Evolutionary conservation across 2,113 vertebrate species (phyloP).

Genomic region (Xenus cinereus): DNA sequence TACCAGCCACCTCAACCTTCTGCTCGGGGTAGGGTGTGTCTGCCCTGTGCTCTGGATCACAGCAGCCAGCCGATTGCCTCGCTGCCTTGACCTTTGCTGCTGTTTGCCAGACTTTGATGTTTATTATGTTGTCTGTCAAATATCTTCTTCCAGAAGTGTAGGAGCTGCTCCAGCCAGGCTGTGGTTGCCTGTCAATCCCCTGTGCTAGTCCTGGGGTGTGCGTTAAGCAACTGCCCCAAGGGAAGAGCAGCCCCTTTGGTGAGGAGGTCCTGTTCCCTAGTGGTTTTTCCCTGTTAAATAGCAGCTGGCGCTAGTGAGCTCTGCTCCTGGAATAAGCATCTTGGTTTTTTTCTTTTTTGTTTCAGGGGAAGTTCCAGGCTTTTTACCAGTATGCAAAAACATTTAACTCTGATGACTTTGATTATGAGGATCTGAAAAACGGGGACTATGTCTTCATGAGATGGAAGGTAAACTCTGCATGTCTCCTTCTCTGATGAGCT

Average conservation of each 20-base stretch:
- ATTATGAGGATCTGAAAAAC: conserved; percentile 91
- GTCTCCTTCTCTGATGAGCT: background rate
- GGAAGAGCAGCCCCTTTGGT: background rate
- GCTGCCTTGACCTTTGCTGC: background rate
- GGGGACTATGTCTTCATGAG: conserved; percentile 99
- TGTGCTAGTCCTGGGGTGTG: background rate
- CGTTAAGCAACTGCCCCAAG: background rate
- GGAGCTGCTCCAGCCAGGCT: background rate
- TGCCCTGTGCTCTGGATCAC: background rate
- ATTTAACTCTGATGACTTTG: conserved; percentile 97
- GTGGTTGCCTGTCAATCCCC: background rate
- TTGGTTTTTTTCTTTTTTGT: background rate
- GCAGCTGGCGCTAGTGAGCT: background rate
- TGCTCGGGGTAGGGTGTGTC: background rate
- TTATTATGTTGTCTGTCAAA: background rate
- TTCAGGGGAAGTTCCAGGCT: conserved; percentile 95
- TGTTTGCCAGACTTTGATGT: background rate
- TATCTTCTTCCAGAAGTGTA: background rate
- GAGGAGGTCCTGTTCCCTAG: background rate
- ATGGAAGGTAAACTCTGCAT: conserved; percentile 86
- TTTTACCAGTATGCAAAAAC: conserved; percentile 98
- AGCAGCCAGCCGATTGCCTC: background rate
- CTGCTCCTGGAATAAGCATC: background rate
- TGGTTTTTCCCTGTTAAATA: background rate
- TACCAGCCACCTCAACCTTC: background rate